These are phyloP conservation scores for Zelleria hepariella DNA, from an alignment of 2,888 invertebrate species.

Conservation along the genomic window DNA sequence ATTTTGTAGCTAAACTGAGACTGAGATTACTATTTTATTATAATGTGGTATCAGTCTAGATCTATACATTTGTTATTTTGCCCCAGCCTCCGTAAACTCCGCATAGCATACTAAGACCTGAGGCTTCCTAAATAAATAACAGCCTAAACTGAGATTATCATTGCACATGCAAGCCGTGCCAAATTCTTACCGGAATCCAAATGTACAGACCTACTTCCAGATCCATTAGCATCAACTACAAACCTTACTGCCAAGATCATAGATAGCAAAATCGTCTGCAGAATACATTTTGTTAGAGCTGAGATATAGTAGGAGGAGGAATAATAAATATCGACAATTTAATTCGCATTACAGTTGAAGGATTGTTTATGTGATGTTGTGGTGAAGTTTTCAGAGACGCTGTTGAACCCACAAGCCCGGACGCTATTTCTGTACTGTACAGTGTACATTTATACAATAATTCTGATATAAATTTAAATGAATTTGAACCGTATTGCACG, in stretches of 20 bases:
- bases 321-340: conserved; percentile 29
- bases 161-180: neutral
- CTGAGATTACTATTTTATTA: no score
- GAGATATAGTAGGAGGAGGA: neutral
- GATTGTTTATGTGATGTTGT: conserved; percentile 27
- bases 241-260: neutral
- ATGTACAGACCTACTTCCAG: neutral
- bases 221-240: neutral
- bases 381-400: conserved; percentile 28
- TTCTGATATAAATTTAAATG: no score
- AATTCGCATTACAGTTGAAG: conserved; percentile 18
- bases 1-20: no score
- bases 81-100: no score
- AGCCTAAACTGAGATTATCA: neutral
- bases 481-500: no score
- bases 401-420: neutral
- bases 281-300: neutral
- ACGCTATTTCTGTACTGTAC: neutral
- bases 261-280: neutral
- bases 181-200: neutral
- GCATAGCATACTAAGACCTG: no score
- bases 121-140: no score
- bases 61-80: no score
- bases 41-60: no score
- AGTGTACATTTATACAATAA: no score